Evolutionary conservation across 2,113 vertebrate genomes (phyloP).

Genomic region (Clupea harengus): DNA sequence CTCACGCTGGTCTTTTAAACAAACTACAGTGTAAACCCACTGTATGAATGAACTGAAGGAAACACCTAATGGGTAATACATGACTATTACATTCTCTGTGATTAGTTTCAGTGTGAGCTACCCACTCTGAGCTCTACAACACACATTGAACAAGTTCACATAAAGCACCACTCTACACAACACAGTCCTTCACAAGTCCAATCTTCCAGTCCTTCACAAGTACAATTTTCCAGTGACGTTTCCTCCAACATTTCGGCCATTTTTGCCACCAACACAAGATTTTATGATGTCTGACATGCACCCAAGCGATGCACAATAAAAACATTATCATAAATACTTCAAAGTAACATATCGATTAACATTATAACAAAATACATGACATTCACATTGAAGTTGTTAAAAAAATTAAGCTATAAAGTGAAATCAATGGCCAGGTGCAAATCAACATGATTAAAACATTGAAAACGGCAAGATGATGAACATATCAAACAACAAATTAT

Average conservation of each 20-base stretch:
- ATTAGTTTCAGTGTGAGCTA: conserved; percentile 34
- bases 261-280: not conserved
- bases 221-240: not conserved
- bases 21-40: not conserved
- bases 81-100: not conserved
- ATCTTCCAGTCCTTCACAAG: not conserved
- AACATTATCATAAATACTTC: not conserved
- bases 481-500: not conserved
- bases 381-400: not conserved
- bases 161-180: conserved; percentile 57
- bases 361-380: not conserved
- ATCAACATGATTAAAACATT: not conserved
- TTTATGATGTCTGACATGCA: not conserved
- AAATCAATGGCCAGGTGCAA: not conserved
- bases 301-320: not conserved
- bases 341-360: not conserved
- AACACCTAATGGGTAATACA: not conserved
- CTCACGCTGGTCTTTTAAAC: not conserved
- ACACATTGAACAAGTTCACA: conserved; percentile 52
- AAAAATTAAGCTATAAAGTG: not conserved
- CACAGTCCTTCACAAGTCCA: conserved; percentile 34
- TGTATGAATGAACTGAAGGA: not conserved
- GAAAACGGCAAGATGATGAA: not conserved
- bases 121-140: conserved; percentile 40
- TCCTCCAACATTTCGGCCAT: conserved; percentile 24